A percentile compares a stretch with the other conserved stretches of the same genome.
Evolutionary conservation across 2,797 vertebrate species (phyloP).

Genomic region (Epinephelus coioides): DNA sequence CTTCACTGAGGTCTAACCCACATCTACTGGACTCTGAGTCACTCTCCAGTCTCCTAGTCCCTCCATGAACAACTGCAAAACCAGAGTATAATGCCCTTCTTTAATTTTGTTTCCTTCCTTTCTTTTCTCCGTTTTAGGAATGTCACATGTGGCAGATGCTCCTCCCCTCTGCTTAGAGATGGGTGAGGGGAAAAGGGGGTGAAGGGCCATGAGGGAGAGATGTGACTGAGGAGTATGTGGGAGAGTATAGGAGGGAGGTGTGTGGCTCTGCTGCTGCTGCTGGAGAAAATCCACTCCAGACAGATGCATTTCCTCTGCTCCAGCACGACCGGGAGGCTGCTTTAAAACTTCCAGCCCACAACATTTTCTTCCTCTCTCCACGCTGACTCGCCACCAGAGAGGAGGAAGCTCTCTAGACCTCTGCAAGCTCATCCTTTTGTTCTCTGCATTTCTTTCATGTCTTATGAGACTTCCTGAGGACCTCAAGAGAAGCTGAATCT

Average conservation of each 20-base stretch:
- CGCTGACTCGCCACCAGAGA: constrained; percentile 30
- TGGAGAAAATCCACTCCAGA: constrained; percentile 52
- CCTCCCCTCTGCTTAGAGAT: constrained; percentile 70
- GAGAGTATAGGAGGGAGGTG: constrained; percentile 56
- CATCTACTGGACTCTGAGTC: neutral
- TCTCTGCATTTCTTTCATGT: constrained; percentile 45
- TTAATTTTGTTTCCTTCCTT: constrained; percentile 4
- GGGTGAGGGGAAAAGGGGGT: constrained; percentile 77
- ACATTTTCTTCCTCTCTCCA: constrained; percentile 35
- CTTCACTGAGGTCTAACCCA: neutral
- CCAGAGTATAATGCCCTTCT: constrained; percentile 11
- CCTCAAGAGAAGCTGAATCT: constrained; percentile 1
- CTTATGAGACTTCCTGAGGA: constrained; percentile 24
- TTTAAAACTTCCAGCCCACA: constrained; percentile 48
- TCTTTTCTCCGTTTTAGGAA: constrained; percentile 56
- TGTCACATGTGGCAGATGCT: constrained; percentile 74
- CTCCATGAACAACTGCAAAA: neutral
- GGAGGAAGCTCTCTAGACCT: constrained; percentile 53
- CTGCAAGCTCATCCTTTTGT: constrained; percentile 42
- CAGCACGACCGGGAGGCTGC: constrained; percentile 39
- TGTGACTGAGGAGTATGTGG: constrained; percentile 49
- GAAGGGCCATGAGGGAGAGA: constrained; percentile 79
- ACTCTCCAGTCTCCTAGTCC: neutral
- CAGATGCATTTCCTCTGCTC: constrained; percentile 34
- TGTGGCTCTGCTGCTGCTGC: constrained; percentile 41